Base-by-base conservation (phyloP, 2,888 invertebrate genomes). In the Eristalinus aeneus region DNA sequence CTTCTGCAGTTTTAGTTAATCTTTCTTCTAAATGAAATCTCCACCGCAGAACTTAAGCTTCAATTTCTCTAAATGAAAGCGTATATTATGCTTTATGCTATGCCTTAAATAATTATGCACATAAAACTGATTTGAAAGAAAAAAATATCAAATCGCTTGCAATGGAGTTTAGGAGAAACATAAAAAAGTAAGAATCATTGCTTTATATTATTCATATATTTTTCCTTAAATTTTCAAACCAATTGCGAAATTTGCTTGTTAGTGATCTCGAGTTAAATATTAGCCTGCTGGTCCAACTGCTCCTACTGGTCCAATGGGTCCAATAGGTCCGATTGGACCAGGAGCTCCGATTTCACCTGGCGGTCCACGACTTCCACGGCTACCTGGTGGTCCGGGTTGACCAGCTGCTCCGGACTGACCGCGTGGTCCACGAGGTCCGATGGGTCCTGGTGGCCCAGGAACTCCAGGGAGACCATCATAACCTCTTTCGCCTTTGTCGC, bases 401-500 rank as follows among this genome's bases (percentile, higher is more conserved):
- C 71, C 67, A 2, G 85, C 68, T 16, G 76, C 0, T 23, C 72
- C 69, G 5, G 76, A 3, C 9, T 74, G 77, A 11, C 81, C 74
- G 2, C 77, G 69, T 22, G 27, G 65, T 67, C 74, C 74, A 6
- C 78, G 65, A 11, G 81, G 69, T 74, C 76, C 77, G 12, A 68
- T 67, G n/a, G 67, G 61, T 2, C 81, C 81, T 0, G 69, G 39
- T 16, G 82, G 71, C 0, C 86, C 78, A 4, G 72, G 60, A 9
- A 79, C 27, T 36, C 87, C 87, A 1, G 68, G 11, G 8, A 64
- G 22, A 4, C 87, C 87, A 9, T 72, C 79, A 20, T 16, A 12
- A 6, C 86, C 85, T 58, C 76, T 72, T 46, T 53, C 64, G 0
- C 85, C 85, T n/a, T 74, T 73, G 20, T 73, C 67, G 0, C 87